These are phyloP conservation scores for Margaritifera margaritifera DNA, from an alignment of 2,888 invertebrate genomes.

Conservation along the genomic window DNA sequence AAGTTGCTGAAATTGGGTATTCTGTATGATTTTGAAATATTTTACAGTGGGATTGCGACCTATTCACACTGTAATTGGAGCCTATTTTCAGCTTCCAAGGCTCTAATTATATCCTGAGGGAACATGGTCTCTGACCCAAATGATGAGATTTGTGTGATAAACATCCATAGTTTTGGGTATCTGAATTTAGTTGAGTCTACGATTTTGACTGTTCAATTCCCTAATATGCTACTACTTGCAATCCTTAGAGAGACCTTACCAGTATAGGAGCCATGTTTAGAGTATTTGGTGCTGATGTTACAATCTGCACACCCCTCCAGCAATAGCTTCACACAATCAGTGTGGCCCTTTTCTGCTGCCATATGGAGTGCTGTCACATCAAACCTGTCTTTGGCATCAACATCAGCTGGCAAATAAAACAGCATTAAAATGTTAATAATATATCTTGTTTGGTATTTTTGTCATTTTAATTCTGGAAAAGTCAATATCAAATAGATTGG, in stretches of 20 bases:
- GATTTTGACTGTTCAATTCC: too few relatives aligned
- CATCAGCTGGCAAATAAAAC: slow-evolving; percentile 54
- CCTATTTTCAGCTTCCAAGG: too few relatives aligned
- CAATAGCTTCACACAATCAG: slow-evolving; percentile 58
- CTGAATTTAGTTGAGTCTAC: too few relatives aligned
- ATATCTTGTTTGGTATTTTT: background rate
- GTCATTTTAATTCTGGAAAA: slow-evolving; percentile 1
- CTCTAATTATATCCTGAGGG: too few relatives aligned
- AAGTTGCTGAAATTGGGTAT: too few relatives aligned
- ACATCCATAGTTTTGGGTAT: too few relatives aligned
- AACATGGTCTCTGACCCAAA: background rate
- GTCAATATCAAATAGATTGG: too few relatives aligned
- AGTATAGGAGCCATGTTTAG: slow-evolving; percentile 67
- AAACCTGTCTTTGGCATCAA: slow-evolving; percentile 67
- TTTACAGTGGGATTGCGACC: too few relatives aligned
- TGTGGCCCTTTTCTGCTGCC: slow-evolving; percentile 67
- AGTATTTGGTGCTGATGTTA: slow-evolving; percentile 65
- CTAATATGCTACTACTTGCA: too few relatives aligned
- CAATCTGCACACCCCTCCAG: slow-evolving; percentile 66
- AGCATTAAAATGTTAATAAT: background rate
- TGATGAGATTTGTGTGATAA: background rate
- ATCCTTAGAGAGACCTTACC: slow-evolving; percentile 32
- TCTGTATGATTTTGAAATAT: too few relatives aligned
- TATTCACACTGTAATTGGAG: too few relatives aligned
- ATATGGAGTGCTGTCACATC: slow-evolving; percentile 69